A percentile compares a stretch with the other conserved stretches of the same genome.
These are phyloP conservation scores for Eptatretus atami DNA, from an alignment of 2,797 vertebrate genomes.

Conservation along the genomic window DNA sequence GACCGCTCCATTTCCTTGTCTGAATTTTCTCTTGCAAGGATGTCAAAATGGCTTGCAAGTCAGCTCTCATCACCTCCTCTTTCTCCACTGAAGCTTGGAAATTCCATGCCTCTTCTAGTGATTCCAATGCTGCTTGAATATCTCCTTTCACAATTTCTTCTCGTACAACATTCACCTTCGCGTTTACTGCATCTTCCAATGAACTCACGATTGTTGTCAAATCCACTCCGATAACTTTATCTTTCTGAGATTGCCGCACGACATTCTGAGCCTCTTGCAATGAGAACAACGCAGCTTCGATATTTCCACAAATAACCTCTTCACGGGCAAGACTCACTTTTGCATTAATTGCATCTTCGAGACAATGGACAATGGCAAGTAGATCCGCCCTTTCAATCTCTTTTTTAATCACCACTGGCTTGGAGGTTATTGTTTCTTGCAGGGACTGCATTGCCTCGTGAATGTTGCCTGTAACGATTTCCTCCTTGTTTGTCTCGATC, in stretches of 20 bases:
- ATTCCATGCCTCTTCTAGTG: slow-evolving; percentile 16
- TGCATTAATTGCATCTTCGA: slow-evolving; percentile 31
- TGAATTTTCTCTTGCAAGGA: slow-evolving; percentile 30
- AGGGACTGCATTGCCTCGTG: slow-evolving; percentile 33
- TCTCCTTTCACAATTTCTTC: slow-evolving; percentile 39
- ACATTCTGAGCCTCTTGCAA: slow-evolving; percentile 25
- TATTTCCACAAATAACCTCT: slow-evolving; percentile 34
- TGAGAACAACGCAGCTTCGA: slow-evolving; percentile 32
- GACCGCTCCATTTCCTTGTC: slow-evolving; percentile 23
- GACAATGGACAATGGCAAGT: slow-evolving; percentile 29
- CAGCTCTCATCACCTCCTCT: slow-evolving; percentile 38
- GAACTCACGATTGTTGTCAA: slow-evolving; percentile 19
- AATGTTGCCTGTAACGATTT: slow-evolving; percentile 32
- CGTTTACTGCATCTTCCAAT: slow-evolving; percentile 16
- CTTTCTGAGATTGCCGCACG: slow-evolving; percentile 26
- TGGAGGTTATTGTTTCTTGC: slow-evolving; percentile 29
- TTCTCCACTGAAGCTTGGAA: slow-evolving; percentile 18
- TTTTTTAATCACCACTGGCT: slow-evolving; percentile 24
- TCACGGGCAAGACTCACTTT: slow-evolving; percentile 25
- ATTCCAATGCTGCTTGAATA: slow-evolving; percentile 19
- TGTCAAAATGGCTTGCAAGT: slow-evolving; percentile 25
- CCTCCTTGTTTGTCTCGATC: slow-evolving; percentile 29
- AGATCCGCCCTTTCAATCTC: slow-evolving; percentile 34
- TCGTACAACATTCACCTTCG: slow-evolving; percentile 18
- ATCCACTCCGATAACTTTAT: slow-evolving; percentile 21